phyloP scores from a whole-genome alignment of 64 coral and sea anemone species.

The Stichodactyla mertensii region DNA sequence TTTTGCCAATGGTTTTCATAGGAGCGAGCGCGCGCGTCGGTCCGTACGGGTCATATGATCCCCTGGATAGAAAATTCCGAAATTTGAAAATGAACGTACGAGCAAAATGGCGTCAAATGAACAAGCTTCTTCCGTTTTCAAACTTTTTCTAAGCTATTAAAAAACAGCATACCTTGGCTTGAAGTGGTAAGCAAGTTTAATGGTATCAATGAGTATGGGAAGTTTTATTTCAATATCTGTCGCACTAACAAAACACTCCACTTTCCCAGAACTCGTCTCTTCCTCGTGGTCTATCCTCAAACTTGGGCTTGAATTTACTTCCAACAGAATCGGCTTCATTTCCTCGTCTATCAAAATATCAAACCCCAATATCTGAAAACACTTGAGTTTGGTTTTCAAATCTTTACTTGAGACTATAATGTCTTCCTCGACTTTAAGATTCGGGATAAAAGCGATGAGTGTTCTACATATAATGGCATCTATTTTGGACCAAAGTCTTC shows the following conservation, averaged over 20 bases:
- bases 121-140: no score
- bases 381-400: conserved; percentile 55
- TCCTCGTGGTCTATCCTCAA: conserved; percentile 83
- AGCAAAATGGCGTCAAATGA: no score
- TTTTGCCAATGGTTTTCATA: no score
- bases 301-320: conserved; percentile 85
- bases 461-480: conserved; percentile 68
- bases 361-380: conserved; percentile 91
- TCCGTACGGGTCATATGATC: no score
- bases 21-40: no score
- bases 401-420: conserved; percentile 39
- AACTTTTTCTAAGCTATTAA: no score
- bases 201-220: conserved; percentile 66
- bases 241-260: conserved; percentile 65
- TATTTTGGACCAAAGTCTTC: conserved; percentile 62
- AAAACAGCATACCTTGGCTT: conserved; percentile 35
- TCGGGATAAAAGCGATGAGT: conserved; percentile 73
- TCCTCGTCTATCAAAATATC: conserved; percentile 80
- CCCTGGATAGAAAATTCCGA: no score
- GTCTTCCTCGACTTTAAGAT: conserved; percentile 63
- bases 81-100: no score
- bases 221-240: conserved; percentile 89
- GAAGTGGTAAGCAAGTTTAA: conserved; percentile 49
- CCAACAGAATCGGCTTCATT: conserved; percentile 63
- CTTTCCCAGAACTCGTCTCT: conserved; percentile 54